Evolutionary conservation across 2,113 vertebrate genomes (phyloP).

Genomic region (Rutilus rutilus): DNA sequence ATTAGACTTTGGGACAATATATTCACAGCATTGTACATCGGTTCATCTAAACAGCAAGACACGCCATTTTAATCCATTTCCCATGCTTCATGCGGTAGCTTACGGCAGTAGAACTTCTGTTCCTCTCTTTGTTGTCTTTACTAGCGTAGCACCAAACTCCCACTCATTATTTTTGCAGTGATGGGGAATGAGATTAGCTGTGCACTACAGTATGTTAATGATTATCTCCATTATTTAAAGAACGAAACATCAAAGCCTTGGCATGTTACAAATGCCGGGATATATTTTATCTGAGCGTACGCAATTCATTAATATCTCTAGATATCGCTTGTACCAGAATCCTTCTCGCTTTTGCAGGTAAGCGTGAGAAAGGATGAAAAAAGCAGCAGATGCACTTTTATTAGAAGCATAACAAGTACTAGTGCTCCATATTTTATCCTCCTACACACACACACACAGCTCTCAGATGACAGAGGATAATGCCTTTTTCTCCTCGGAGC

Average conservation of each 20-base stretch:
- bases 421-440: background rate
- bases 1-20: background rate
- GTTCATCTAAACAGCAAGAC: slow-evolving; percentile 4
- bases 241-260: slow-evolving; percentile 21
- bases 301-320: slow-evolving; percentile 12
- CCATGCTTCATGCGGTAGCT: slow-evolving; percentile 36
- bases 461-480: slow-evolving; percentile 37
- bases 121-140: slow-evolving; percentile 47
- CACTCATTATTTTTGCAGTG: slow-evolving; percentile 23
- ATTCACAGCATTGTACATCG: background rate
- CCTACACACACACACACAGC: slow-evolving; percentile 7
- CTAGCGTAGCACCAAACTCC: slow-evolving; percentile 45
- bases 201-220: slow-evolving; percentile 3
- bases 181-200: slow-evolving; percentile 45
- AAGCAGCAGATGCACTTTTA: slow-evolving; percentile 27
- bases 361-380: slow-evolving; percentile 29
- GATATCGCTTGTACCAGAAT: slow-evolving; percentile 1
- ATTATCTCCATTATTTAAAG: slow-evolving; percentile 24
- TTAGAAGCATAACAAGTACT: slow-evolving; percentile 38
- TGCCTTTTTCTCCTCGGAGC: slow-evolving; percentile 31
- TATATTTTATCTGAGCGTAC: slow-evolving; percentile 31
- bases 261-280: background rate
- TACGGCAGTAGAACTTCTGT: slow-evolving; percentile 51
- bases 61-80: slow-evolving; percentile 16
- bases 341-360: background rate